phyloP scores from a whole-genome alignment of 2,888 invertebrate species.

The Sussaba pulchella region DNA sequence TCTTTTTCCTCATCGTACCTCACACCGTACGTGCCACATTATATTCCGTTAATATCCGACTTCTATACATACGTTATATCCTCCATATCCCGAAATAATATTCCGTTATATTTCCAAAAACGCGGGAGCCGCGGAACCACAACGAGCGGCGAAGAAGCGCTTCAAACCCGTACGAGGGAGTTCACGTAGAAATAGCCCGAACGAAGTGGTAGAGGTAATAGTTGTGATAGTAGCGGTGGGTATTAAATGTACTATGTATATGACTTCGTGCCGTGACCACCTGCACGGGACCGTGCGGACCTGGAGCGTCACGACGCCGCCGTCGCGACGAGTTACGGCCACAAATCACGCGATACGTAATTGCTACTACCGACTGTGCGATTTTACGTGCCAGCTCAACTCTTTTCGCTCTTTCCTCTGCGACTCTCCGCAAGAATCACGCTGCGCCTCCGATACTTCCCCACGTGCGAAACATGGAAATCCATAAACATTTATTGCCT shows the following conservation, averaged over 20 bases:
- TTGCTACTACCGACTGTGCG: conserved; percentile 82
- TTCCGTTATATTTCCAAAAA: conserved; percentile 76
- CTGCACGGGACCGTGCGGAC: conserved; percentile 76
- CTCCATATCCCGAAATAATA: conserved; percentile 72
- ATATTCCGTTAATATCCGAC: conserved; percentile 74
- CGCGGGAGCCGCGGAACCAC: conserved; percentile 69
- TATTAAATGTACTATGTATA: conserved; percentile 69
- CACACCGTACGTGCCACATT: conserved; percentile 64
- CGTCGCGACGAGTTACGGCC: conserved; percentile 83
- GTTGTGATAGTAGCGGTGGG: conserved; percentile 23
- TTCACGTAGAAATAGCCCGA: conserved; percentile 10
- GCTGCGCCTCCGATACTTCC: not conserved
- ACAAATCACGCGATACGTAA: conserved; percentile 84
- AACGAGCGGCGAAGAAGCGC: conserved; percentile 32
- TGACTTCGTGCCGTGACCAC: conserved; percentile 81
- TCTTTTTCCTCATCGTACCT: conserved; percentile 44
- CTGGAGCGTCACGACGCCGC: conserved; percentile 83
- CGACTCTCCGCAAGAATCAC: conserved; percentile 39
- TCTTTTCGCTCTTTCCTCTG: conserved; percentile 42
- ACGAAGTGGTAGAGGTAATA: conserved; percentile 7
- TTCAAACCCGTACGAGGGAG: conserved; percentile 27
- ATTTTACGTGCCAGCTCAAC: conserved; percentile 75
- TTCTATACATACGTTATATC: conserved; percentile 45
- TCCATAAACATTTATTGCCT: conserved; percentile 82
- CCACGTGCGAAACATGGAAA: conserved; percentile 71